Conservation (phyloP, 2,888 invertebrate genomes). For the Sicus ferrugineus region DNA sequence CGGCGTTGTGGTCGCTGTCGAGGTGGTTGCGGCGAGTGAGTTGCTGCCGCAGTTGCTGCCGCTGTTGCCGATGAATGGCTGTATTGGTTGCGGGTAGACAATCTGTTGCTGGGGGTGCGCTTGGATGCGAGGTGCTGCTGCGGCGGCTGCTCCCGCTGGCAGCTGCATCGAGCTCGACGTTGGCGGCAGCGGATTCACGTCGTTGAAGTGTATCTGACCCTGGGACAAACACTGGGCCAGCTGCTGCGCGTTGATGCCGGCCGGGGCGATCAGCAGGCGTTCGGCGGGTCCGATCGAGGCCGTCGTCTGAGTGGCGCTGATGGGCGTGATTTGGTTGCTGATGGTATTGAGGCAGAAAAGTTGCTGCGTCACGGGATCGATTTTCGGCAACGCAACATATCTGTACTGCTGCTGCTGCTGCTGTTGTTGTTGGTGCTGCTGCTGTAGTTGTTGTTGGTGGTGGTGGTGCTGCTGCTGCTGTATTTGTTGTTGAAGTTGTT, state of each 20-base stretch:
- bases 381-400: slow-evolving; percentile 62
- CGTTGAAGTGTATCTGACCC: slow-evolving; percentile 64
- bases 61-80: slow-evolving; percentile 50
- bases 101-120: slow-evolving; percentile 59
- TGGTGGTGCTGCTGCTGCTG: no score
- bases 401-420: slow-evolving; percentile 50
- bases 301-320: slow-evolving; percentile 62
- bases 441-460: no score
- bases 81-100: slow-evolving; percentile 58
- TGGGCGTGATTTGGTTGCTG: slow-evolving; percentile 64
- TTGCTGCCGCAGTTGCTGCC: slow-evolving; percentile 44
- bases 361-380: slow-evolving; percentile 62
- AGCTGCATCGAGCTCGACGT: slow-evolving; percentile 34
- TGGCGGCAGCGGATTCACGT: slow-evolving; percentile 57
- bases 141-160: slow-evolving; percentile 4
- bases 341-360: slow-evolving; percentile 63
- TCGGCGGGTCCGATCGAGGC: slow-evolving; percentile 64
- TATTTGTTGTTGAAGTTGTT: no score
- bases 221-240: slow-evolving; percentile 62
- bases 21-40: slow-evolving; percentile 44
- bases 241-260: slow-evolving; percentile 65
- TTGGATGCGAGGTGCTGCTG: slow-evolving; percentile 32
- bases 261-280: slow-evolving; percentile 62
- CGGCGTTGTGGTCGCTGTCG: slow-evolving; percentile 45
- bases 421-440: no score